Conservation (phyloP, 2,797 vertebrate genomes). For the Malurus leucopterus region DNA sequence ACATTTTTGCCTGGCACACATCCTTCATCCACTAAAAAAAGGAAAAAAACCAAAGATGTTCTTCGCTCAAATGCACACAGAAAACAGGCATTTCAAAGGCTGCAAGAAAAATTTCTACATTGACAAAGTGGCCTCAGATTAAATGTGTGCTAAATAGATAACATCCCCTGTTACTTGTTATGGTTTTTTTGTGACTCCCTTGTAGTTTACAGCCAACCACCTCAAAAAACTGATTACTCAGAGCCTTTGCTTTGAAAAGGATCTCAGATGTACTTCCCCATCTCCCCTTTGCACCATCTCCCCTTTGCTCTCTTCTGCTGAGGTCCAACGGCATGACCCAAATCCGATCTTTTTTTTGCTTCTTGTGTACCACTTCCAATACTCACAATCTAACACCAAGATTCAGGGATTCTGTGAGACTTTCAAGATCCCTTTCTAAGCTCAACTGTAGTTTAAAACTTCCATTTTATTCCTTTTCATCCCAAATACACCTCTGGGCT, state of each 20-base stretch:
- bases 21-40: neutral
- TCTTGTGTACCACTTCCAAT: no score
- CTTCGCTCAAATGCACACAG: neutral
- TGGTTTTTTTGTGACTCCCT: neutral
- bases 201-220: neutral
- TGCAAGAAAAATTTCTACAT: neutral
- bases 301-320: neutral
- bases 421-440: neutral
- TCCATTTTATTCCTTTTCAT: neutral
- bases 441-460: fast-evolving
- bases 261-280: neutral
- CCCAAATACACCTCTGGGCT: neutral
- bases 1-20: neutral
- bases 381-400: neutral
- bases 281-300: neutral
- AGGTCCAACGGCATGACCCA: neutral
- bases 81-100: neutral
- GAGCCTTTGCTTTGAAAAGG: neutral
- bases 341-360: neutral
- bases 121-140: neutral
- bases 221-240: neutral
- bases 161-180: neutral
- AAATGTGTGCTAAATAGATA: neutral
- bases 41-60: fast-evolving
- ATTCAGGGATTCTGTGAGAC: neutral